Evolutionary conservation across 2,797 vertebrate genomes (phyloP).

Genomic region (Sebastes goodei): DNA sequence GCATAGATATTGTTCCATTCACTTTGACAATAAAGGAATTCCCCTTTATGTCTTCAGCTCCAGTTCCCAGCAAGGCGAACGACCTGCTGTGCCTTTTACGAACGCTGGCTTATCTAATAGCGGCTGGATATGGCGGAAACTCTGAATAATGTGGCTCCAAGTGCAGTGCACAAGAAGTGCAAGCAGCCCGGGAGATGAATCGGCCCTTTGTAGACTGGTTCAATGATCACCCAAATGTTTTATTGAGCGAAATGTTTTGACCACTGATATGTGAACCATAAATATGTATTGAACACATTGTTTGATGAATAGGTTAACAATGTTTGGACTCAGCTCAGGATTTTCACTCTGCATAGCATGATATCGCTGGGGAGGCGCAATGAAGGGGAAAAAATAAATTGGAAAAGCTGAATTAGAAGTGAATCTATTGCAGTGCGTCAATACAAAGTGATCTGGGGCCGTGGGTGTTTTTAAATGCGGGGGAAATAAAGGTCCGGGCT

Average conservation of each 20-base stretch:
- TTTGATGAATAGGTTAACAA: conserved; percentile 58
- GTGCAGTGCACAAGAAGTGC: conserved; percentile 34
- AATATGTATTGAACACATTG: conserved; percentile 60
- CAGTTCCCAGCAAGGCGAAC: conserved; percentile 1
- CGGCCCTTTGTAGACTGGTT: conserved; percentile 54
- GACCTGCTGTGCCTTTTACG: conserved; percentile 22
- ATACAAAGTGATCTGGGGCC: conserved; percentile 22
- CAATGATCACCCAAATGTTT: conserved; percentile 64
- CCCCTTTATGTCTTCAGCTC: conserved; percentile 4
- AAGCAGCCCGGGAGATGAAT: conserved; percentile 51
- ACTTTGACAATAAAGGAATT: conserved; percentile 10
- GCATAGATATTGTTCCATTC: background rate
- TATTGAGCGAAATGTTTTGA: conserved; percentile 71
- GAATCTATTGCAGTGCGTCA: conserved; percentile 24
- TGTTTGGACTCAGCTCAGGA: conserved; percentile 16
- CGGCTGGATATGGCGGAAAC: conserved; percentile 33
- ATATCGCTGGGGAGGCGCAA: background rate
- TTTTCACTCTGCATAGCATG: conserved; percentile 18
- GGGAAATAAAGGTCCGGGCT: background rate
- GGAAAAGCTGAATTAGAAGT: conserved; percentile 44
- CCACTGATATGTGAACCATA: conserved; percentile 68
- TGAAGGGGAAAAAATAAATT: conserved; percentile 16
- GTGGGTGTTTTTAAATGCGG: conserved; percentile 14
- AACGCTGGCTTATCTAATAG: conserved; percentile 42
- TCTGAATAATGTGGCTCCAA: conserved; percentile 65